Evolutionary conservation across 2,113 vertebrate species (phyloP).

Genomic region (Macaca nemestrina): DNA sequence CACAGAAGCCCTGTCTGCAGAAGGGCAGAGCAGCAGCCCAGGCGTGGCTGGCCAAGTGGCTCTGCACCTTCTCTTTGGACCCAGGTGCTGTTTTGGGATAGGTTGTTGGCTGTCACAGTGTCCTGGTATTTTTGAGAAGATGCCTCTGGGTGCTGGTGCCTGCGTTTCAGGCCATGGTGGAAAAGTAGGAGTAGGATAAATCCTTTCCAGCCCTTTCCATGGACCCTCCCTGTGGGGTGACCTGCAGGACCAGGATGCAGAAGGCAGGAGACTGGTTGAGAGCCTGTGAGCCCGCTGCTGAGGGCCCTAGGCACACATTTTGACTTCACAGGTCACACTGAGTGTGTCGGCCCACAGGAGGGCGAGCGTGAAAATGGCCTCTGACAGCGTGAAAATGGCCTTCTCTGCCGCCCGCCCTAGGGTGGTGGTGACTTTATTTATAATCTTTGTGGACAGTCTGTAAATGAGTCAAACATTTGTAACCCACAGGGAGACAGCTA

Average conservation of each 20-base stretch:
- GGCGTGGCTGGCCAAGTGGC: too few relatives aligned
- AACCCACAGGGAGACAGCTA: neutral
- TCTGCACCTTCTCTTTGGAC: neutral
- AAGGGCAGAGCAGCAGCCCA: neutral
- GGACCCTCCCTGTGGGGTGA: too few relatives aligned
- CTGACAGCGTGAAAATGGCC: neutral
- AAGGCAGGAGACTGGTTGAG: neutral
- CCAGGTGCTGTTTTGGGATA: neutral
- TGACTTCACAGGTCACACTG: neutral
- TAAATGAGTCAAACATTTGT: neutral
- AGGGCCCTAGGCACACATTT: neutral
- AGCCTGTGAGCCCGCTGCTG: neutral
- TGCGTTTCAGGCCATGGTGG: neutral
- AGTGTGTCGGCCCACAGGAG: neutral
- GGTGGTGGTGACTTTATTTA: constrained; percentile 17
- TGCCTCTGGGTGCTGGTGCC: rapidly evolving
- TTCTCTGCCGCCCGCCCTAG: neutral
- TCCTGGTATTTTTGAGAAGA: neutral
- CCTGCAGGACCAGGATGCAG: neutral
- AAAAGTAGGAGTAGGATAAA: neutral
- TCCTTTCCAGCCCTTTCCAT: neutral
- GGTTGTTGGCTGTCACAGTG: neutral
- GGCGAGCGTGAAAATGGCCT: neutral
- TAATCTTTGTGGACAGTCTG: constrained; percentile 40
- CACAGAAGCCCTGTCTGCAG: neutral